A percentile compares a stretch with the other conserved stretches of the same genome.
These are phyloP conservation scores for Drosophila sproati DNA, from an alignment of 1,140 invertebrate species.

Conservation along the genomic window DNA sequence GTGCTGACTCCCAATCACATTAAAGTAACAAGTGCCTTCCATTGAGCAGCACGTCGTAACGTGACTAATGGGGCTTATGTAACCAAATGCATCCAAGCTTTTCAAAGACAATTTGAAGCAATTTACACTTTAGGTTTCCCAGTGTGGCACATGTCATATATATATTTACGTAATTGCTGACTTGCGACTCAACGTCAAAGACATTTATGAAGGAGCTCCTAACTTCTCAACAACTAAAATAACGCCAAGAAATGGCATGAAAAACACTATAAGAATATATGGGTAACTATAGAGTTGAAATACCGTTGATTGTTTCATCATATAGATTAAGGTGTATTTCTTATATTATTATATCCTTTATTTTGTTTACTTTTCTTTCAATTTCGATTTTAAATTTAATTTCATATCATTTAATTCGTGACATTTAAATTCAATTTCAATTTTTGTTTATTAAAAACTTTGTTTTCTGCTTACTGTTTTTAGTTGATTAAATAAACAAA, in stretches of 20 bases:
- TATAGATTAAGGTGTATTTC: too few relatives aligned
- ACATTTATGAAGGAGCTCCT: background rate
- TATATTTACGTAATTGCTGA: constrained; percentile 22
- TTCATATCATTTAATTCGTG: too few relatives aligned
- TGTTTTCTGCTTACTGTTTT: too few relatives aligned
- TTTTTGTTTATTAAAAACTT: too few relatives aligned
- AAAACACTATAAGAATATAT: background rate
- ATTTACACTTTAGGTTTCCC: constrained; percentile 12
- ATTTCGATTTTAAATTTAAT: too few relatives aligned
- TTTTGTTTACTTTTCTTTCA: too few relatives aligned
- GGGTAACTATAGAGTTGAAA: background rate
- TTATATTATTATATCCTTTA: too few relatives aligned
- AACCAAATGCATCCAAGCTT: constrained; percentile 40
- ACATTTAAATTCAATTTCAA: too few relatives aligned
- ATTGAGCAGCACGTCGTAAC: constrained; percentile 18
- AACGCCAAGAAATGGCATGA: background rate
- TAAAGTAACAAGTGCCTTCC: constrained; percentile 8
- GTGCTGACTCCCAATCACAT: background rate
- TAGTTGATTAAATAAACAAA: too few relatives aligned
- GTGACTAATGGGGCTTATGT: constrained; percentile 23
- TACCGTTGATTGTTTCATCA: too few relatives aligned
- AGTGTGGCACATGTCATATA: constrained; percentile 6
- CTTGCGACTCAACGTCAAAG: background rate
- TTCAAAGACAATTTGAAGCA: constrained; percentile 26
- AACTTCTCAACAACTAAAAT: background rate